Evolutionary conservation across 2,888 invertebrate genomes (phyloP).

Genomic region (Acleris emargana): DNA sequence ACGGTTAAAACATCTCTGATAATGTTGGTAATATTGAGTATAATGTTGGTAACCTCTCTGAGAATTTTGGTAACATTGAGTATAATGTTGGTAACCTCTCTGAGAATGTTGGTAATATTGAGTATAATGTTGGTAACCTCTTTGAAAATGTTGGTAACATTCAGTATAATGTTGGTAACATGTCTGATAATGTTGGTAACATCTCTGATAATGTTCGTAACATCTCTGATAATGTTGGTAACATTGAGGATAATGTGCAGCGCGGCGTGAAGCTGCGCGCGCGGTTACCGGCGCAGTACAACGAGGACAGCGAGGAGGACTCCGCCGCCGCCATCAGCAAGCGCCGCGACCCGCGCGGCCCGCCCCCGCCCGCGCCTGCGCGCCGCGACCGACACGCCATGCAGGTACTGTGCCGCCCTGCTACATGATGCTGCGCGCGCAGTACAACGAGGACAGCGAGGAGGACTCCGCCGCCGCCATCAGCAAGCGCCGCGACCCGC

Average conservation of each 20-base stretch:
- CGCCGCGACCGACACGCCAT: slow-evolving; percentile 38
- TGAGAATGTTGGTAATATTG: too few species aligned
- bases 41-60: too few species aligned
- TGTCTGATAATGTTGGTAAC: too few species aligned
- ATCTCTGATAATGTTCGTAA: too few species aligned
- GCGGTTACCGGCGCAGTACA: slow-evolving; percentile 80
- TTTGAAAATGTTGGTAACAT: too few species aligned
- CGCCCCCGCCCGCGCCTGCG: slow-evolving; percentile 14
- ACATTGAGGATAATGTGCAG: slow-evolving; percentile 16
- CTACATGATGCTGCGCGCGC: slow-evolving; percentile 67
- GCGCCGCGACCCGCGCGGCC: slow-evolving; percentile 41
- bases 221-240: too few species aligned
- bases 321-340: slow-evolving; percentile 75
- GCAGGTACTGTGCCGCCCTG: slow-evolving; percentile 41
- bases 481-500: slow-evolving; percentile 59
- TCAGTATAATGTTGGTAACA: too few species aligned
- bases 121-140: too few species aligned
- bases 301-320: slow-evolving; percentile 85
- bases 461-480: slow-evolving; percentile 77
- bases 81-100: too few species aligned
- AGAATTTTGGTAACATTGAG: too few species aligned
- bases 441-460: slow-evolving; percentile 85
- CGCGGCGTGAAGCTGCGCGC: slow-evolving; percentile 61
- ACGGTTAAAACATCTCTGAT: too few species aligned
- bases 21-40: too few species aligned